These are phyloP conservation scores for Scelioninae gen. 1 DNA, from an alignment of 2,888 invertebrate genomes.

Conservation along the genomic window DNA sequence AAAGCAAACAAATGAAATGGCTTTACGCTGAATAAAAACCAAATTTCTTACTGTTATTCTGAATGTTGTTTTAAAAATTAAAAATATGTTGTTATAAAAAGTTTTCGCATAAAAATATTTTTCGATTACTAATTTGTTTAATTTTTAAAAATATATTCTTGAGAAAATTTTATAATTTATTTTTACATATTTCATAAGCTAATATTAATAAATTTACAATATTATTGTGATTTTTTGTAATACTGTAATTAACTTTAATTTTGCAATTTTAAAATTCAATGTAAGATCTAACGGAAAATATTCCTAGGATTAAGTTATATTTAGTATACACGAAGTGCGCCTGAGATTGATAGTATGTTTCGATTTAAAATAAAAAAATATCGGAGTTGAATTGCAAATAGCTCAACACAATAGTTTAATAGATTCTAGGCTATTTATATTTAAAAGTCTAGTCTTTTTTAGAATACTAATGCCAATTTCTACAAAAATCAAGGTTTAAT, in stretches of 20 bases:
- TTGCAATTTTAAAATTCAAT: conserved; percentile 20
- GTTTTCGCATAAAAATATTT: too few relatives aligned
- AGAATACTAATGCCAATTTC: too few relatives aligned
- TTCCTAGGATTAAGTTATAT: conserved; percentile 42
- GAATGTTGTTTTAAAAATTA: conserved; percentile 3
- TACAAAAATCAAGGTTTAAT: too few relatives aligned
- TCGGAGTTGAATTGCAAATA: conserved; percentile 35
- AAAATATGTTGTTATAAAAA: neutral
- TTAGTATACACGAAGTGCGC: conserved; percentile 43
- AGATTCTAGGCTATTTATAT: too few relatives aligned
- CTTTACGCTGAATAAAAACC: conserved; percentile 11
- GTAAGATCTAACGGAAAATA: conserved; percentile 20
- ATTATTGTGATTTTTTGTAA: neutral
- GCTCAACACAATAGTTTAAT: neutral
- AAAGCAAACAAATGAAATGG: conserved; percentile 4
- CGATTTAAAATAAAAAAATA: conserved; percentile 42
- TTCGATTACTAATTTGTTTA: too few relatives aligned
- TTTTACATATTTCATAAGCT: too few relatives aligned
- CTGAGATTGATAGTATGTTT: conserved; percentile 40
- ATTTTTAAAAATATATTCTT: too few relatives aligned
- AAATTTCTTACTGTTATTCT: conserved; percentile 6
- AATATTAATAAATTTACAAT: too few relatives aligned
- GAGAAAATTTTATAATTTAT: too few relatives aligned
- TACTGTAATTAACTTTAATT: neutral
- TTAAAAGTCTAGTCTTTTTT: too few relatives aligned